phyloP scores from a whole-genome alignment of 2,797 vertebrate genomes.

The Mus caroli region DNA sequence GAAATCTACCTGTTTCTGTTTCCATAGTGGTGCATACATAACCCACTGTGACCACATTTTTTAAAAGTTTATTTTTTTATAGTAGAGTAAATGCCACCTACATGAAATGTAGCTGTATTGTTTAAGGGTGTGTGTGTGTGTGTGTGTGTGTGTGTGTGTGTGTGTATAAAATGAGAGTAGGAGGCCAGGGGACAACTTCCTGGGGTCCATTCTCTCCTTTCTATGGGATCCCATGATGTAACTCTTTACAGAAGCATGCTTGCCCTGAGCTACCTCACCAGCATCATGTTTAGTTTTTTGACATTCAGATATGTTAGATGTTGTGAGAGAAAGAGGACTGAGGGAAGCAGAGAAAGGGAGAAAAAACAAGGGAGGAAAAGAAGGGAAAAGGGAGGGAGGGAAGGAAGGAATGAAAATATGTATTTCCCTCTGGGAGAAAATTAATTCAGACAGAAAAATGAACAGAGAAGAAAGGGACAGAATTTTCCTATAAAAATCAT shows the following conservation, averaged over 20 bases:
- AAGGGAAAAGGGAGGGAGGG: too few relatives aligned
- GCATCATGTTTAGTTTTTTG: not conserved
- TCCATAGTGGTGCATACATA: not conserved
- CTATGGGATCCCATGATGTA: not conserved
- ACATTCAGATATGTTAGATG: not conserved
- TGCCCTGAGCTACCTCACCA: not conserved
- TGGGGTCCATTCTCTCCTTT: not conserved
- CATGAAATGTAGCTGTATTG: slow-evolving; percentile 5
- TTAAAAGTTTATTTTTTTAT: not conserved
- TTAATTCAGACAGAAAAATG: not conserved
- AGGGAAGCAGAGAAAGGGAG: accelerated
- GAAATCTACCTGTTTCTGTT: not conserved
- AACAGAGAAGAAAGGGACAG: not conserved
- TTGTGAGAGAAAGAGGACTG: too few relatives aligned
- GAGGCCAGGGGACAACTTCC: not conserved
- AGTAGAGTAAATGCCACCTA: slow-evolving; percentile 1
- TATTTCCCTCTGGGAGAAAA: not conserved
- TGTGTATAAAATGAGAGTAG: not conserved
- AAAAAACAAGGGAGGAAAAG: not conserved
- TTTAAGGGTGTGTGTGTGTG: not conserved
- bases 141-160: not conserved
- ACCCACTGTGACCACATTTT: not conserved
- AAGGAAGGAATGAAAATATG: not conserved
- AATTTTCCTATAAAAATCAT: not conserved
- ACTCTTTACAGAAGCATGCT: not conserved